Conservation (phyloP, 2,888 invertebrate genomes). For the Dicycla oo region DNA sequence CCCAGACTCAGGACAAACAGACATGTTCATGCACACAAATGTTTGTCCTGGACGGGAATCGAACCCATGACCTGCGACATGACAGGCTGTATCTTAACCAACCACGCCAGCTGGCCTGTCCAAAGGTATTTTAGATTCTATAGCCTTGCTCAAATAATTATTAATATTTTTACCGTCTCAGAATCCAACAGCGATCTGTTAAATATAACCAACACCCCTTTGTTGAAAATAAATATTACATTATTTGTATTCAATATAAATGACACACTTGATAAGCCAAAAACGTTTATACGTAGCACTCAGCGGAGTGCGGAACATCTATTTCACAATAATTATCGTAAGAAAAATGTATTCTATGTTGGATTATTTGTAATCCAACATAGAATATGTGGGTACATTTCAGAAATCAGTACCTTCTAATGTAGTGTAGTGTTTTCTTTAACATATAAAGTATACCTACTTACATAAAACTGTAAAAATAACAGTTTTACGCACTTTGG, state of each 20-base stretch:
- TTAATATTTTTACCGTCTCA: not conserved
- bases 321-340: slow-evolving; percentile 17
- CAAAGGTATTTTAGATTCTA: not conserved
- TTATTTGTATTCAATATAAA: slow-evolving; percentile 7
- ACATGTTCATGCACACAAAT: no score
- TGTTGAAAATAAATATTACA: slow-evolving; percentile 17
- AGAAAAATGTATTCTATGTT: not conserved
- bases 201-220: slow-evolving; percentile 15
- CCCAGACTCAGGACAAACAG: no score
- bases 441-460: not conserved
- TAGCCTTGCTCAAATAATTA: slow-evolving; percentile 2
- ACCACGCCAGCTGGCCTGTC: no score
- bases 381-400: no score
- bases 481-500: slow-evolving; percentile 20
- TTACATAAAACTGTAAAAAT: not conserved
- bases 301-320: not conserved
- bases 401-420: no score
- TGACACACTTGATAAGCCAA: slow-evolving; percentile 17
- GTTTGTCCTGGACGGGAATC: no score
- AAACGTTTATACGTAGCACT: slow-evolving; percentile 2
- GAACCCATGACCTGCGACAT: no score
- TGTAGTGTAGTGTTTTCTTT: not conserved
- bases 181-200: slow-evolving; percentile 7
- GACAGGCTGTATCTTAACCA: no score
- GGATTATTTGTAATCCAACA: no score